phyloP scores from a whole-genome alignment of 2,888 invertebrate species.

The Lysandra bellargus region DNA sequence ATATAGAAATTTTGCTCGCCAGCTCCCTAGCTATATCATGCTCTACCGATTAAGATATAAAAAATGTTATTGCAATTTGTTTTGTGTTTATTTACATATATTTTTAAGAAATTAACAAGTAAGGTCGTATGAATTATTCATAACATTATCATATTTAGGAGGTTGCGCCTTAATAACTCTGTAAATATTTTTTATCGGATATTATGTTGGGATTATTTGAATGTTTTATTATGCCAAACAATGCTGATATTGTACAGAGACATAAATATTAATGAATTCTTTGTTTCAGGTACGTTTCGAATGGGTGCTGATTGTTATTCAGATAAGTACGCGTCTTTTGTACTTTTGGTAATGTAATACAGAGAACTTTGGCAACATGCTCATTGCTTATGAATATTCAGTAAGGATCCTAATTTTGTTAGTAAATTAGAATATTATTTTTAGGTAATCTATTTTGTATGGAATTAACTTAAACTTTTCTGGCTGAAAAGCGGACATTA shows the following conservation, averaged over 20 bases:
- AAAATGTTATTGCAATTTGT: no score
- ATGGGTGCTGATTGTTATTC: constrained; percentile 23
- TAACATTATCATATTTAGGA: neutral
- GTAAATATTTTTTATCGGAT: neutral
- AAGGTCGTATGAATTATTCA: neutral
- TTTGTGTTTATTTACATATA: no score
- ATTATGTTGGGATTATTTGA: neutral
- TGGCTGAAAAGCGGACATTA: neutral
- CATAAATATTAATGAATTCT: constrained; percentile 20
- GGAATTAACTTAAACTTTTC: neutral
- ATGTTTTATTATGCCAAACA: neutral
- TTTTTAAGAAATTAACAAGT: no score
- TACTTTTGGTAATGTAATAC: neutral
- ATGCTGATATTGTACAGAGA: constrained; percentile 10
- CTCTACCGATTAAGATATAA: no score
- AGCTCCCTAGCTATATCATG: no score
- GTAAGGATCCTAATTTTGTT: neutral
- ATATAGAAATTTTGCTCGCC: no score
- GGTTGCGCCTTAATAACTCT: neutral
- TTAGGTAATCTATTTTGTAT: neutral
- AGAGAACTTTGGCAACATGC: neutral
- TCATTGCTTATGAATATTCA: neutral
- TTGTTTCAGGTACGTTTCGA: constrained; percentile 29
- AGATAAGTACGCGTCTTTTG: neutral
- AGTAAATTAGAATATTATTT: neutral